These are phyloP conservation scores for Spongilla lacustris DNA, from an alignment of 37 sponge, comb jelly and placozoan genomes.

Conservation along the genomic window DNA sequence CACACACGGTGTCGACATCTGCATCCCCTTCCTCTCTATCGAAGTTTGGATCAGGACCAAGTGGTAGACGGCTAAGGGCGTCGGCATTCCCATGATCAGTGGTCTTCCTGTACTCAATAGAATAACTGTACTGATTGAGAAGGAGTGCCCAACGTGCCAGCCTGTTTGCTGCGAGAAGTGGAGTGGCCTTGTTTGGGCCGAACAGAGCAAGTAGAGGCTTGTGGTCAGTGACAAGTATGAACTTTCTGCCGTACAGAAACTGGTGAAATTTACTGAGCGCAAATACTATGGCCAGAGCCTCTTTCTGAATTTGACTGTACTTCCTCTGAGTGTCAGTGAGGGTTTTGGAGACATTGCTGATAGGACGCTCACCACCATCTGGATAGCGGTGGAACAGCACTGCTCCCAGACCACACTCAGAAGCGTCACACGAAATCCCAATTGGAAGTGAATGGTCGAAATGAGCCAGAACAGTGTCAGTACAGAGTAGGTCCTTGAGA, in stretches of 20 bases:
- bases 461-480: slow-evolving; percentile 9
- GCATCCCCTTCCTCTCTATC: no score
- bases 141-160: slow-evolving; percentile 8
- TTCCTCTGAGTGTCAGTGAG: slow-evolving; percentile 5
- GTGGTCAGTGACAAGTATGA: slow-evolving; percentile 18
- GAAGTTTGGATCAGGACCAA: no score
- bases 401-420: slow-evolving; percentile 21
- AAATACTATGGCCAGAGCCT: slow-evolving; percentile 13
- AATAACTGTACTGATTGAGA: background rate
- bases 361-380: slow-evolving; percentile 1
- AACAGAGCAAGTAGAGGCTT: slow-evolving; percentile 22
- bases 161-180: background rate
- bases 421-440: slow-evolving; percentile 15
- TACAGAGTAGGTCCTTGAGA: no score
- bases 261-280: slow-evolving; percentile 1
- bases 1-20: no score
- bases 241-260: slow-evolving; percentile 4
- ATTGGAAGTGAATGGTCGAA: background rate
- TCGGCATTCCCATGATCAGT: background rate
- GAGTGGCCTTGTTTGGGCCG: background rate
- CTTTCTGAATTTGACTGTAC: slow-evolving; percentile 9
- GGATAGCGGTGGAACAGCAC: slow-evolving; percentile 2
- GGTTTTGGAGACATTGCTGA: slow-evolving; percentile 3
- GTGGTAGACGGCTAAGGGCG: no score
- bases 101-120: slow-evolving; percentile 5